A percentile compares a stretch with the other conserved stretches of the same genome.
Evolutionary conservation across 92 coral and sea anemone genomes (phyloP).

Genomic region (Heteractis magnifica): DNA sequence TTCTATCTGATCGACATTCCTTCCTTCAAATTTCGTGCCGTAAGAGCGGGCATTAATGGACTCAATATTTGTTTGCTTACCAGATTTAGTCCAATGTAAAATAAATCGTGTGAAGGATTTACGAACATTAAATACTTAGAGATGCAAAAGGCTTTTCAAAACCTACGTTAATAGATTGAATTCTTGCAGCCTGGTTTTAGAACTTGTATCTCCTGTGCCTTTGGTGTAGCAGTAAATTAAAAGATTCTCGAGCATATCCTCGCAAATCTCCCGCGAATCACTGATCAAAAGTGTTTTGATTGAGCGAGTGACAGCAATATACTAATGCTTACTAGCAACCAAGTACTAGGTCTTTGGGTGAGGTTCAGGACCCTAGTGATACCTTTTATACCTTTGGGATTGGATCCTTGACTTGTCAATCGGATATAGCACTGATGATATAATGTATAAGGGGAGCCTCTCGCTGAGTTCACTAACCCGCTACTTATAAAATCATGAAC

Average conservation of each 20-base stretch:
- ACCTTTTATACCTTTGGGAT: neutral
- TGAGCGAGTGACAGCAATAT: too few species aligned
- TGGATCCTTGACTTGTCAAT: constrained; percentile 3
- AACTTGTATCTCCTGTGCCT: too few species aligned
- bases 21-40: neutral
- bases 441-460: neutral
- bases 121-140: neutral
- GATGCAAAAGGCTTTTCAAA: neutral
- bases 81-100: neutral
- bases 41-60: neutral
- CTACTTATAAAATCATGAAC: neutral
- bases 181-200: too few species aligned
- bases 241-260: too few species aligned
- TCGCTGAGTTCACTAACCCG: neutral
- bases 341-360: neutral
- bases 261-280: too few species aligned
- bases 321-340: neutral
- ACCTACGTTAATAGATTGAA: too few species aligned
- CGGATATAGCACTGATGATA: neutral
- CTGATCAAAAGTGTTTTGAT: too few species aligned
- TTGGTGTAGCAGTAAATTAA: too few species aligned
- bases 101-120: neutral
- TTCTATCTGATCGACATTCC: neutral
- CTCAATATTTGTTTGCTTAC: neutral
- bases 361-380: constrained; percentile 7